Percentiles rank a stretch among this genome's conserved stretches.
Conservation (phyloP, 2,797 vertebrate genomes). For the Vultur gryphus region DNA sequence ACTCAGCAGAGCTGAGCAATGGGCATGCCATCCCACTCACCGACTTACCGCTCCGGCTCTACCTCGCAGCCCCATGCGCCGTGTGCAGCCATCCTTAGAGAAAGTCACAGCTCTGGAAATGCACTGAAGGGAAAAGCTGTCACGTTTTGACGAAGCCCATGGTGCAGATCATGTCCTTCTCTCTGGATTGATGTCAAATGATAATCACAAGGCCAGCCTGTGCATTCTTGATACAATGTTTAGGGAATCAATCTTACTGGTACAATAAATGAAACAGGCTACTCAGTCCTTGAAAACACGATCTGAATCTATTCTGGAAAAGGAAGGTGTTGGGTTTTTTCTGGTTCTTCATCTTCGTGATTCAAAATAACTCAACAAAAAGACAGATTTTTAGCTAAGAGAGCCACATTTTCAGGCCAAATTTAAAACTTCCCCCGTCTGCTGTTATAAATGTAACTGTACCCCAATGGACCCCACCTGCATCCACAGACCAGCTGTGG, state of each 20-base stretch:
- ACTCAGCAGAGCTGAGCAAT: background rate
- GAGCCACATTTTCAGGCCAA: background rate
- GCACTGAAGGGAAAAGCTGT: background rate
- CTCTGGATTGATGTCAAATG: background rate
- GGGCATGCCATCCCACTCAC: background rate
- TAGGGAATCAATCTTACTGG: background rate
- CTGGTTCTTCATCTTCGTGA: background rate
- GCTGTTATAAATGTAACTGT: background rate
- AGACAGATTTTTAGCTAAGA: background rate
- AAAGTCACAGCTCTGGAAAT: background rate
- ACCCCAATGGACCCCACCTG: rapidly evolving
- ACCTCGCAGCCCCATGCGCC: rapidly evolving
- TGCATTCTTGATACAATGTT: background rate
- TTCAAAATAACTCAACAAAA: background rate
- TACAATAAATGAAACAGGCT: background rate
- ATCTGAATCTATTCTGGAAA: background rate
- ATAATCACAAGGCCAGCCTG: background rate
- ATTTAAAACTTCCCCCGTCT: background rate
- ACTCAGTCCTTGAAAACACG: background rate
- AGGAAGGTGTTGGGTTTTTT: background rate
- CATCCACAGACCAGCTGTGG: background rate
- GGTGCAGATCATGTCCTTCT: background rate
- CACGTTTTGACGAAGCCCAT: background rate
- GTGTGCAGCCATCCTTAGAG: background rate
- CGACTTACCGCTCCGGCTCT: background rate